Evolutionary conservation across 1,140 invertebrate genomes (phyloP).

Genomic region (Drosophila sulfurigaster): DNA sequence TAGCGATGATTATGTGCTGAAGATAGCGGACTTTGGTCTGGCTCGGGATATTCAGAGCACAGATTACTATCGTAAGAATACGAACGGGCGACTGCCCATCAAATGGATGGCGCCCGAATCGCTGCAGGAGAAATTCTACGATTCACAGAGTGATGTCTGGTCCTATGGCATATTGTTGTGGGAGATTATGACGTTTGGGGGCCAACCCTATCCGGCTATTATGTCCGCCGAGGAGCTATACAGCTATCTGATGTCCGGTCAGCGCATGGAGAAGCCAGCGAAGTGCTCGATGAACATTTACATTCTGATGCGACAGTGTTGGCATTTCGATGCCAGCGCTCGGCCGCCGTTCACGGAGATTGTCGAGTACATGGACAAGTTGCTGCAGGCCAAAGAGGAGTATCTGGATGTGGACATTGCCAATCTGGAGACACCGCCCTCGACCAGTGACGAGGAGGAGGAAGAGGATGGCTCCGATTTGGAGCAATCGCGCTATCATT

Average conservation of each 20-base stretch:
- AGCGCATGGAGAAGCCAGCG: conserved; percentile 97
- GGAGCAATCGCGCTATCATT: conserved; percentile 71
- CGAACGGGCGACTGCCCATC: conserved; percentile 96
- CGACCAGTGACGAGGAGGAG: conserved; percentile 89
- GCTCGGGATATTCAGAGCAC: conserved; percentile 97
- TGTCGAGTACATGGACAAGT: conserved; percentile 94
- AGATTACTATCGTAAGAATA: conserved; percentile 98
- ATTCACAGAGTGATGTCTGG: conserved; percentile 98
- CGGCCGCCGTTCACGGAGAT: conserved; percentile 95
- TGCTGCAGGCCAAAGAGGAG: conserved; percentile 95
- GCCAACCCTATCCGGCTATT: conserved; percentile 95
- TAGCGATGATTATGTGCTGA: conserved; percentile 95
- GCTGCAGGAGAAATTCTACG: conserved; percentile 96
- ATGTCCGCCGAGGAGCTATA: conserved; percentile 91
- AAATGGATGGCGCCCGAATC: conserved; percentile 99
- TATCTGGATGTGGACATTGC: conserved; percentile 95
- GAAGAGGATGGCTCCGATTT: conserved; percentile 84
- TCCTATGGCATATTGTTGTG: conserved; percentile 96
- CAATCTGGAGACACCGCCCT: conserved; percentile 92
- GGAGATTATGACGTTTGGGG: conserved; percentile 98
- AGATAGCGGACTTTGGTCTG: conserved; percentile 99
- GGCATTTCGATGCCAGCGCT: conserved; percentile 94
- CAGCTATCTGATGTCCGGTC: conserved; percentile 93
- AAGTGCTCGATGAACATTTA: conserved; percentile 97
- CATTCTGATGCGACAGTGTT: conserved; percentile 97